These are phyloP conservation scores for Zaprionus africanus DNA, from an alignment of 1,140 invertebrate species.

Conservation along the genomic window DNA sequence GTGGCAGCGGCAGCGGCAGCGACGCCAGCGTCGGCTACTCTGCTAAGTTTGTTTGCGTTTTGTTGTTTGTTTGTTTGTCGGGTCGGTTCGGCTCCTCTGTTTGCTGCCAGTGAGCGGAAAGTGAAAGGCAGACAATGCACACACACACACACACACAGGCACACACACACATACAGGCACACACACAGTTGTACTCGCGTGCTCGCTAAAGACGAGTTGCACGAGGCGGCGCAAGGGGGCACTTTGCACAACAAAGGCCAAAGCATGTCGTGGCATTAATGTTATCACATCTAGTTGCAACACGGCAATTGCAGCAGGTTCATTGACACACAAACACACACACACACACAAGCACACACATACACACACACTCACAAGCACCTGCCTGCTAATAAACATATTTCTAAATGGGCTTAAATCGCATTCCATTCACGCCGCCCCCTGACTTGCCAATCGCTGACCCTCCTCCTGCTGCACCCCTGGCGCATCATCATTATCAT, in stretches of 20 bases:
- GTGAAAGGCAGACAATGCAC: constrained; percentile 65
- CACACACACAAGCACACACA: background rate
- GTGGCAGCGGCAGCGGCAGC: background rate
- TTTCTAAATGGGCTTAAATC: constrained; percentile 2
- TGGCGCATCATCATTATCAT: constrained; percentile 11
- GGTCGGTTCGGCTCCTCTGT: constrained; percentile 30
- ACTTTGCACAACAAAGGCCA: constrained; percentile 34
- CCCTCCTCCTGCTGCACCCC: background rate
- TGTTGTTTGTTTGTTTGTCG: constrained; percentile 45
- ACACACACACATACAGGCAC: constrained; percentile 16
- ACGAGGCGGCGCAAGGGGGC: background rate
- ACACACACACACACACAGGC: constrained; percentile 38
- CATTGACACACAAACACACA: constrained; percentile 38
- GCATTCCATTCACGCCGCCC: constrained; percentile 11
- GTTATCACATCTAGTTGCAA: constrained; percentile 46
- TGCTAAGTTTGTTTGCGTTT: constrained; percentile 55
- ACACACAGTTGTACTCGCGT: background rate
- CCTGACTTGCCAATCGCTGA: background rate
- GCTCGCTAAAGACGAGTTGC: no score
- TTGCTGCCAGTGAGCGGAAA: constrained; percentile 56
- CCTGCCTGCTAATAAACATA: background rate
- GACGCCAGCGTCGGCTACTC: constrained; percentile 29
- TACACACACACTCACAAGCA: constrained; percentile 42
- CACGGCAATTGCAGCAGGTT: constrained; percentile 35
- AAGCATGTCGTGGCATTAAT: constrained; percentile 38